Evolutionary conservation across 1,140 invertebrate genomes (phyloP), one percentile per base, ranked within the genome.

Genomic region (Ericerus pela): DNA sequence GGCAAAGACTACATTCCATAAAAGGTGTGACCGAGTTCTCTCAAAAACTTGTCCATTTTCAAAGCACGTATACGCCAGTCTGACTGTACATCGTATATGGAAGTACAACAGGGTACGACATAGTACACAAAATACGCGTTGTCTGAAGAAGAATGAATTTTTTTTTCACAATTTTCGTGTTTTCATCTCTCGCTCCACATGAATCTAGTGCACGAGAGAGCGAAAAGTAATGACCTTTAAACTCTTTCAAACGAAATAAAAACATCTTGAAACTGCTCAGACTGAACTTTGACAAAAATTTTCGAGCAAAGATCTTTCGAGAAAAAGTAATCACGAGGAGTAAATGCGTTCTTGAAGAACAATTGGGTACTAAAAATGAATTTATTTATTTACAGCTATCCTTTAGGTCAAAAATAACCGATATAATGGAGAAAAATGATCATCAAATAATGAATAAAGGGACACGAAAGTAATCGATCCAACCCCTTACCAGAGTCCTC

Each of bases 1-100:
- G 37, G 37, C 37, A 16, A 41, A 41, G 37, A 41, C 37, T 41
- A 16, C 37, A 41, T 41, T 41, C 37, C 37, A 41, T 41, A 41
- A 8, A 41, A 41, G 37, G 37, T 8, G n/a, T 41, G 37, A 41
- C 37, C 37, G 37, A 41, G 37, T 41, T 41, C 5, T 18, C 5
- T 5, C 37, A 5, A 41, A n/a, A 41, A 41, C 37, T 5, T 41
- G 37, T 41, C 37, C 37, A 41, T 41, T 41, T 8, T 41, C n/a
- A 41, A n/a, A 8, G 6, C 37, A 8, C n/a, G n/a, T 41, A 41
- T 16, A 16, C n/a, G 14, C 14, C n/a, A 41, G n/a, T 41, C 37
- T 5, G 37, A 41, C 37, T 41, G 20, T 41, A 41, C 37, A 41
- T 41, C 14, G 37, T 16, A 41, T 41, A 33, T 33, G 30, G 8